Evolutionary conservation across 2,113 vertebrate species (phyloP).

Genomic region (Nesogale talazaci): DNA sequence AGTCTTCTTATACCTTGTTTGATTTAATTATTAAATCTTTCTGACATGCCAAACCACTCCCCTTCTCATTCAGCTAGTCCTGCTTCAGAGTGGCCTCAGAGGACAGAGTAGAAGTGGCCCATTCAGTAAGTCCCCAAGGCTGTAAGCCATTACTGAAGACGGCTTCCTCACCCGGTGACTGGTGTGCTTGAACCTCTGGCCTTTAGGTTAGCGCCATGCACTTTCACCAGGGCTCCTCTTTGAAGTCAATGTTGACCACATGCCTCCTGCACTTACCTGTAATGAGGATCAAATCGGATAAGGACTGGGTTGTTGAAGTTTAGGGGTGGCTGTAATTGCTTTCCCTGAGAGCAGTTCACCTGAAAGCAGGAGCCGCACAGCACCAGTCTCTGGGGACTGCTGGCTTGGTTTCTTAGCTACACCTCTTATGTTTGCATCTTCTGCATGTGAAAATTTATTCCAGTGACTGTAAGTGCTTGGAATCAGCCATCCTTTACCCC

Average conservation of each 20-base stretch:
- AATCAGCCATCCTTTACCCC: neutral
- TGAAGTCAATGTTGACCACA: constrained; percentile 36
- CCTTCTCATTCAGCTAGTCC: neutral
- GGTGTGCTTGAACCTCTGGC: neutral
- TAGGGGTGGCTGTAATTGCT: neutral
- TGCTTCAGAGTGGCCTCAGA: neutral
- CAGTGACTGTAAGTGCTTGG: constrained; percentile 6
- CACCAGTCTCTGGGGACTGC: constrained; percentile 40
- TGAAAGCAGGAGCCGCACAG: constrained; percentile 5
- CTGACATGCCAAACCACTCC: neutral
- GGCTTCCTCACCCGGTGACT: neutral
- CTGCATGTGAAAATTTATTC: constrained; percentile 10
- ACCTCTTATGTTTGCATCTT: constrained; percentile 14
- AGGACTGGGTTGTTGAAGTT: constrained; percentile 24
- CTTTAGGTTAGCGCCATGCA: neutral
- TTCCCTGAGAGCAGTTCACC: constrained; percentile 13
- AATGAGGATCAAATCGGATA: constrained; percentile 33
- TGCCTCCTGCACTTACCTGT: constrained; percentile 12
- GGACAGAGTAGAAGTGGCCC: neutral
- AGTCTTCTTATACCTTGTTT: constrained; percentile 11
- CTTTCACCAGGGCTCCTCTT: neutral
- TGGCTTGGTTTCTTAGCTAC: constrained; percentile 56
- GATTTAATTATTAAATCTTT: constrained; percentile 33
- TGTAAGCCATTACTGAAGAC: neutral
- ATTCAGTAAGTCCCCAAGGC: neutral